phyloP scores from a whole-genome alignment of 2,888 invertebrate species.

The Ellobium chinense region DNA sequence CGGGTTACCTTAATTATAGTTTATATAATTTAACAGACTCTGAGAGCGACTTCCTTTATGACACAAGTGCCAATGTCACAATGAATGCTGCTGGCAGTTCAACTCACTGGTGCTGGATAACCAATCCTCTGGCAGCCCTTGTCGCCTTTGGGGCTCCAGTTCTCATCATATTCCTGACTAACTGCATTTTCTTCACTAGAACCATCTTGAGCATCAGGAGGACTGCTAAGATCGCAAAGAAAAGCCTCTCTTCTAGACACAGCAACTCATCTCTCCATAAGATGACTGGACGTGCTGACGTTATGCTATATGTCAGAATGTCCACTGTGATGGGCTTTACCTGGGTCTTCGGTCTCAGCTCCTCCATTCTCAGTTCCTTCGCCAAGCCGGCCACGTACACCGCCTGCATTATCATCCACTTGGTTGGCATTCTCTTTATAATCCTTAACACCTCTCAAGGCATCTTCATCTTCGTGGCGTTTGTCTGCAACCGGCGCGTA shows the following conservation, averaged over 20 bases:
- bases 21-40: neutral
- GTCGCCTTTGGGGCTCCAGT: constrained; percentile 70
- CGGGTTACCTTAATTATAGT: neutral
- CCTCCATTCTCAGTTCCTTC: constrained; percentile 67
- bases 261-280: constrained; percentile 58
- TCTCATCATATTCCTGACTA: constrained; percentile 63
- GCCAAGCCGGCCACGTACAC: constrained; percentile 50
- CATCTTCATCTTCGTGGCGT: constrained; percentile 71
- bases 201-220: constrained; percentile 69
- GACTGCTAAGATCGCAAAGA: constrained; percentile 57
- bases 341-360: constrained; percentile 72
- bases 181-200: constrained; percentile 64
- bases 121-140: constrained; percentile 66
- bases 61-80: no score
- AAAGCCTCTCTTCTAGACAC: constrained; percentile 39
- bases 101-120: constrained; percentile 66
- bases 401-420: constrained; percentile 63
- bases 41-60: no score
- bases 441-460: constrained; percentile 72
- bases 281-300: constrained; percentile 65
- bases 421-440: constrained; percentile 66
- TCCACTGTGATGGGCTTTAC: constrained; percentile 75
- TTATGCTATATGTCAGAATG: constrained; percentile 72
- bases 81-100: neutral
- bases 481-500: constrained; percentile 68